Conservation (phyloP, 2,113 vertebrate species). For the Sylvilagus bachmani region DNA sequence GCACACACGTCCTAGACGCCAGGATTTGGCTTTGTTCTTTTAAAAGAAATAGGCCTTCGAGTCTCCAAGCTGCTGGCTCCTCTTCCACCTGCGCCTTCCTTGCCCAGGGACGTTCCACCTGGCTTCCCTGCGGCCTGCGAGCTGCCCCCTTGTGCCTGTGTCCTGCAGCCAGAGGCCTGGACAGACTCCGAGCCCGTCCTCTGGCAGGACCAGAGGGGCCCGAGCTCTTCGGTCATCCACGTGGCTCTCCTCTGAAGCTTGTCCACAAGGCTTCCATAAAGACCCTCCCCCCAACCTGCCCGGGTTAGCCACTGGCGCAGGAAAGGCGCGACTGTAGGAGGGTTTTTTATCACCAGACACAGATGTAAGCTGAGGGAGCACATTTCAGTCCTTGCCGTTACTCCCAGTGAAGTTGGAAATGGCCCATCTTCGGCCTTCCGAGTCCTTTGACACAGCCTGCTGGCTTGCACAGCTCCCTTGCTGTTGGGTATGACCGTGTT, state of each 20-base stretch:
- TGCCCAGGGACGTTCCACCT: neutral
- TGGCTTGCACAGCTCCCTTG: neutral
- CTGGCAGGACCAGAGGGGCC: neutral
- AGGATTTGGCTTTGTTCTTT: neutral
- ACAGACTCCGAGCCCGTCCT: neutral
- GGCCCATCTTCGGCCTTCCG: neutral
- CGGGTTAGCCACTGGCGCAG: neutral
- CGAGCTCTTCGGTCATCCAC: too few species aligned
- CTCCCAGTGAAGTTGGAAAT: neutral
- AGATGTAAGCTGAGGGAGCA: neutral
- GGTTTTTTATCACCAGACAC: too few species aligned
- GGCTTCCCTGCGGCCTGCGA: neutral
- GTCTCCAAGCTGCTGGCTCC: neutral
- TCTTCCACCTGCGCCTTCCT: neutral
- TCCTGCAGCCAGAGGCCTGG: neutral
- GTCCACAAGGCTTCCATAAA: neutral
- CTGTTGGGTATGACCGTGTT: neutral
- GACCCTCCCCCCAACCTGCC: too few species aligned
- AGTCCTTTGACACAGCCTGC: fast-evolving
- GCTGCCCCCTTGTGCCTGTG: neutral
- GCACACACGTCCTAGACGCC: fast-evolving
- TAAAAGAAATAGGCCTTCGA: neutral
- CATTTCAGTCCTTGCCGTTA: neutral
- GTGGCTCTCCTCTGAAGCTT: fast-evolving
- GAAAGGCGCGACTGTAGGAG: too few species aligned